Percentiles rank a stretch among this genome's conserved stretches.
Evolutionary conservation across 2,888 invertebrate species (phyloP).

Genomic region (Galerucella nymphaeae): DNA sequence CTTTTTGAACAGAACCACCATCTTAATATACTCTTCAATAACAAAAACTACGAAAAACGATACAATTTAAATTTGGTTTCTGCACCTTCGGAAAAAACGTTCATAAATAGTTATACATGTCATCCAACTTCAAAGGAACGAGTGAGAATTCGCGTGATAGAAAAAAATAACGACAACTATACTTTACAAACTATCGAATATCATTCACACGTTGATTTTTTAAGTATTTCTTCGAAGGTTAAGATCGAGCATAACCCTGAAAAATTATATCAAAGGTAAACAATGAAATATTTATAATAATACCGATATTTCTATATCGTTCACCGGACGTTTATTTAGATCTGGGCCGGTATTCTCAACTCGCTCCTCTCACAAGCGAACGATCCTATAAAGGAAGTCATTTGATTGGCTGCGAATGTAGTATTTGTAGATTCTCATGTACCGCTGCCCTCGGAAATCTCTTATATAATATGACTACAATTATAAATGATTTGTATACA

Average conservation of each 20-base stretch:
- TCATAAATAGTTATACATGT: no score
- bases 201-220: constrained; percentile 42
- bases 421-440: no score
- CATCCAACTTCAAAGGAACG: not conserved
- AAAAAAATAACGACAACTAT: constrained; percentile 40
- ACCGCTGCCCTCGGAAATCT: no score
- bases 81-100: not conserved
- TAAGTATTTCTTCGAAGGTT: constrained; percentile 46
- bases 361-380: no score
- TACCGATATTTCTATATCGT: no score
- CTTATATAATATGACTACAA: no score
- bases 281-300: not conserved
- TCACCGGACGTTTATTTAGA: no score
- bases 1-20: not conserved
- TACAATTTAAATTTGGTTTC: not conserved
- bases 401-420: no score
- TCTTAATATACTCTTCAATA: not conserved
- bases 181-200: constrained; percentile 46
- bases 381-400: no score
- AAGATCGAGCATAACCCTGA: not conserved
- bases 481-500: no score
- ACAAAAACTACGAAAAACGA: not conserved
- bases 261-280: not conserved
- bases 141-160: constrained; percentile 45
- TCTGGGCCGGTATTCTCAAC: no score